Conservation (phyloP, 1,140 invertebrate genomes). For the Drosophila pruinosa region DNA sequence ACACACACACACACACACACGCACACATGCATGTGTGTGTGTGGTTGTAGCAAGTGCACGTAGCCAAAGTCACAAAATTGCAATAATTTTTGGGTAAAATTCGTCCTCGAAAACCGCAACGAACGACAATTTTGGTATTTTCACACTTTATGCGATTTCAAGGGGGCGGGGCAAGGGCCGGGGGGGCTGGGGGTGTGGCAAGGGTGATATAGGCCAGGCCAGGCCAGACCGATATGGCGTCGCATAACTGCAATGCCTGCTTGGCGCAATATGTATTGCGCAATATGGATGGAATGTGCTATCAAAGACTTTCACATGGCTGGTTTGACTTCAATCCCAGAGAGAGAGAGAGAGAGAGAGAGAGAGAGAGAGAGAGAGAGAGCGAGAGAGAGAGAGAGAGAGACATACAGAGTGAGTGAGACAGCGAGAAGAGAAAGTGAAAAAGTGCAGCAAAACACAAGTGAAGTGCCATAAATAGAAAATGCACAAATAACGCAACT, state of each 20-base stretch:
- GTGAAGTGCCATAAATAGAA: no score
- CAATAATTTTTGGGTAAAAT: slow-evolving; percentile 64
- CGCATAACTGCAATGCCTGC: slow-evolving; percentile 24
- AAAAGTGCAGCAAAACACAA: no score
- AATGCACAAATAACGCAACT: no score
- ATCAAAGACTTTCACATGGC: slow-evolving; percentile 40
- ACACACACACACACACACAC: slow-evolving; percentile 24
- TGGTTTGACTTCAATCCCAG: slow-evolving; percentile 18
- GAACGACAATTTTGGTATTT: slow-evolving; percentile 76
- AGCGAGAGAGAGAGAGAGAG: background rate
- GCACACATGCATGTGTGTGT: background rate
- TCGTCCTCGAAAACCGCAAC: slow-evolving; percentile 63
- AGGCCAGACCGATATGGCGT: background rate
- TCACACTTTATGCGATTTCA: slow-evolving; percentile 63
- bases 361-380: background rate
- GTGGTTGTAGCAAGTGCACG: slow-evolving; percentile 48
- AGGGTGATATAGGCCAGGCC: slow-evolving; percentile 12
- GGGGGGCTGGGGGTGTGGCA: background rate
- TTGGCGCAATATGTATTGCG: slow-evolving; percentile 35
- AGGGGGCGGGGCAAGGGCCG: background rate
- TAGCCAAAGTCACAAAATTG: slow-evolving; percentile 72
- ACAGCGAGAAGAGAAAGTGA: background rate
- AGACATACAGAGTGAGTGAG: background rate
- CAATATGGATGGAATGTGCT: slow-evolving; percentile 35
- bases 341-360: background rate